A percentile compares a stretch with the other conserved stretches of the same genome.
These are phyloP conservation scores for Heteromormyrus szaboi DNA, from an alignment of 2,797 vertebrate genomes.

Conservation along the genomic window DNA sequence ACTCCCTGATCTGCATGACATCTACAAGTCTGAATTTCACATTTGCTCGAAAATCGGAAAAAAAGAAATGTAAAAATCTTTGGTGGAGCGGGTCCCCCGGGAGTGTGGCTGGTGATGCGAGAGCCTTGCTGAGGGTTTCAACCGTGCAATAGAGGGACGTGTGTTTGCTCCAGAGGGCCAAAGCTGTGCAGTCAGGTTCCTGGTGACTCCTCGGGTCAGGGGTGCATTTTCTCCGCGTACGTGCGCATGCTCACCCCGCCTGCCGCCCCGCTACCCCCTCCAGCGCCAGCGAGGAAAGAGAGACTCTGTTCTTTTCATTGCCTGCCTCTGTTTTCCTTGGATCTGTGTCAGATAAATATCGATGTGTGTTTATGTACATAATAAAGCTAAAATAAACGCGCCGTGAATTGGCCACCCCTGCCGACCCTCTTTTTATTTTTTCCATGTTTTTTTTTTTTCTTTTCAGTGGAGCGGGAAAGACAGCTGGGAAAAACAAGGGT, in stretches of 20 bases:
- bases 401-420: constrained; percentile 8
- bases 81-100: background rate
- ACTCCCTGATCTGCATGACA: background rate
- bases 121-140: background rate
- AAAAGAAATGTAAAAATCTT: background rate
- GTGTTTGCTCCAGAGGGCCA: background rate
- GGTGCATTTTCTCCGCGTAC: background rate
- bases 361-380: constrained; percentile 18
- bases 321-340: constrained; percentile 17
- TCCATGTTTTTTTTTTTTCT: background rate
- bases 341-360: constrained; percentile 18
- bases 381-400: constrained; percentile 22
- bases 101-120: background rate
- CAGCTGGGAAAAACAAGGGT: constrained; percentile 1
- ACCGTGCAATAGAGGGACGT: background rate
- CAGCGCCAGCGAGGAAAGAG: background rate
- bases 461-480: background rate
- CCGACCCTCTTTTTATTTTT: background rate
- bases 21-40: background rate
- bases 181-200: background rate
- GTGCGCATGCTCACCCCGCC: background rate
- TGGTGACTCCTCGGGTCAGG: background rate
- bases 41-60: background rate
- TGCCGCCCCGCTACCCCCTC: background rate
- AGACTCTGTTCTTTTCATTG: constrained; percentile 17